These are phyloP conservation scores for Sepioteuthis lessoniana DNA, from an alignment of 2,888 invertebrate species.

Conservation along the genomic window DNA sequence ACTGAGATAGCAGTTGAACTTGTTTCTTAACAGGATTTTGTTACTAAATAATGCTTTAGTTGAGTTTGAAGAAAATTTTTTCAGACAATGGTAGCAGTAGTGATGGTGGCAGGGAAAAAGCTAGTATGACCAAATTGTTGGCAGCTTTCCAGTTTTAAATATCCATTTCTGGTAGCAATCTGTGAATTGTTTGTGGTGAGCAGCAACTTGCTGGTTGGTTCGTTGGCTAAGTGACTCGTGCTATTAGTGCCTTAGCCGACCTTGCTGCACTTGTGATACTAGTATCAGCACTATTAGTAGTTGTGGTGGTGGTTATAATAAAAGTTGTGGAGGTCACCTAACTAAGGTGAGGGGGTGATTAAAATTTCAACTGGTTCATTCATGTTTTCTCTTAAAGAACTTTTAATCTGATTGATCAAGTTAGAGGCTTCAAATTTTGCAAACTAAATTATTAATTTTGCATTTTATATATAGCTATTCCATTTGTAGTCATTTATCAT, in stretches of 20 bases:
- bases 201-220: neutral
- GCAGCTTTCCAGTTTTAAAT: conserved; percentile 8
- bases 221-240: neutral
- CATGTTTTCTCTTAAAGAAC: neutral
- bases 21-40: neutral
- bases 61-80: neutral
- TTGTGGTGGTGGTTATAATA: neutral
- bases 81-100: neutral
- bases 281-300: neutral
- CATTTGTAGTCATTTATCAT: no score
- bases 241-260: conserved; percentile 33
- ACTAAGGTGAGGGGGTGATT: neutral
- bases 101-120: neutral
- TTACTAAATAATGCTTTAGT: neutral
- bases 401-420: no score
- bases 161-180: conserved; percentile 33
- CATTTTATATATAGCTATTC: no score
- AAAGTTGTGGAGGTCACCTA: neutral
- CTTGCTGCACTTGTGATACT: neutral
- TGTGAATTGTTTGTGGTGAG: conserved; percentile 4
- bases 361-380: neutral
- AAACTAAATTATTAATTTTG: no score
- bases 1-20: neutral
- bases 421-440: no score
- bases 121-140: neutral